Conservation (phyloP, 2,888 invertebrate species). For the Chirona hameri region DNA sequence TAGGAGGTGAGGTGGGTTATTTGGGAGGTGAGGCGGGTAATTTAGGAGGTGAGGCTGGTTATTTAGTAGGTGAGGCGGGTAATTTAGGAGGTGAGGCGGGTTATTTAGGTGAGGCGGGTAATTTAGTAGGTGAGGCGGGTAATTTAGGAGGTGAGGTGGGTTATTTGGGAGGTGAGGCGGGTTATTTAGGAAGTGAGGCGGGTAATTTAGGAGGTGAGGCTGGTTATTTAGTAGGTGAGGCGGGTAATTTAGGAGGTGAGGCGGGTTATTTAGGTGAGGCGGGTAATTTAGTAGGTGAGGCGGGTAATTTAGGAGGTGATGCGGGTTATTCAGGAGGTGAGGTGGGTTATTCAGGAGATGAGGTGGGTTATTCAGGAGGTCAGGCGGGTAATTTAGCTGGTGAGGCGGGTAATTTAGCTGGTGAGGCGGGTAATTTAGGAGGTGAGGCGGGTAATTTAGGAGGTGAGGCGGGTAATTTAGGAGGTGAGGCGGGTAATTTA, state of each 20-base stretch:
- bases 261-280: too few relatives aligned
- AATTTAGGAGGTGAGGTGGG: not conserved
- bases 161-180: not conserved
- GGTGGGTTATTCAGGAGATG: not conserved
- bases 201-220: not conserved
- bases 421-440: constrained; percentile 34
- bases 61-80: not conserved
- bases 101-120: too few relatives aligned
- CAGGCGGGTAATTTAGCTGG: constrained; percentile 56
- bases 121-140: not conserved
- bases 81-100: not conserved
- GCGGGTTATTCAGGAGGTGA: not conserved
- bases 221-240: not conserved
- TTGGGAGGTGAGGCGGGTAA: not conserved
- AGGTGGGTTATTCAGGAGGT: not conserved
- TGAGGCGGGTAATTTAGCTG: constrained; percentile 44
- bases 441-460: constrained; percentile 54
- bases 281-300: too few relatives aligned
- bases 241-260: not conserved
- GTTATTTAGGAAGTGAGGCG: not conserved
- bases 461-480: constrained; percentile 45
- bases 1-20: not conserved
- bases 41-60: not conserved
- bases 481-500: constrained; percentile 40
- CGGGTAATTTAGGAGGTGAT: not conserved